Conservation (phyloP, 2,888 invertebrate genomes). For the Xestobium rufovillosum region DNA sequence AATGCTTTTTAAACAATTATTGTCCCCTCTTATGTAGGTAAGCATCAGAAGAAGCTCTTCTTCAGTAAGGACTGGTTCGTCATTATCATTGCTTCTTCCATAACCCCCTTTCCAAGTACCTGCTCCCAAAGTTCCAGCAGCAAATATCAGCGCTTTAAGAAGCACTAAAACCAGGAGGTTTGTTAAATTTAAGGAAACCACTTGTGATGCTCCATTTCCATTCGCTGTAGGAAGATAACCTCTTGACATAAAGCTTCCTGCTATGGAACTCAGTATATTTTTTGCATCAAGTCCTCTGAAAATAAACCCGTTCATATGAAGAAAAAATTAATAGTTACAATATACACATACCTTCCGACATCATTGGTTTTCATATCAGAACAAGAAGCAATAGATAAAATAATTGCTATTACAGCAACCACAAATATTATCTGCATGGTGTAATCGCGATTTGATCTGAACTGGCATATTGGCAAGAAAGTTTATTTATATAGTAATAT, state of each 20-base stretch:
- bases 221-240: conserved; percentile 31
- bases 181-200: conserved; percentile 73
- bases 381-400: no score
- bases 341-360: conserved; percentile 14
- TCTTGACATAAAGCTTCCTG: conserved; percentile 36
- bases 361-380: no score
- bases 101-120: conserved; percentile 57
- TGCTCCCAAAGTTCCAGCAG: conserved; percentile 70
- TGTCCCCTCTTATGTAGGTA: no score
- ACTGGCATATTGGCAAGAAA: no score
- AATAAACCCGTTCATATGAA: conserved; percentile 7
- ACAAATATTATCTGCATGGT: no score
- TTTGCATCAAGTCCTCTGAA: conserved; percentile 36
- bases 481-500: no score
- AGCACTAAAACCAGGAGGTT: conserved; percentile 73
- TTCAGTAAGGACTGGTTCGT: conserved; percentile 48
- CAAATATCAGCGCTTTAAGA: conserved; percentile 73
- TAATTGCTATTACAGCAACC: no score
- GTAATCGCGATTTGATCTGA: no score
- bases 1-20: conserved; percentile 65
- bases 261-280: conserved; percentile 34
- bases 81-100: conserved; percentile 54
- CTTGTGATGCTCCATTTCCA: conserved; percentile 38
- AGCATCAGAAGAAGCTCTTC: conserved; percentile 63
- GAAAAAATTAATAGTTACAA: not conserved